Base-by-base conservation (phyloP, 2,113 vertebrate species). In the Amphiprion ocellaris region DNA sequence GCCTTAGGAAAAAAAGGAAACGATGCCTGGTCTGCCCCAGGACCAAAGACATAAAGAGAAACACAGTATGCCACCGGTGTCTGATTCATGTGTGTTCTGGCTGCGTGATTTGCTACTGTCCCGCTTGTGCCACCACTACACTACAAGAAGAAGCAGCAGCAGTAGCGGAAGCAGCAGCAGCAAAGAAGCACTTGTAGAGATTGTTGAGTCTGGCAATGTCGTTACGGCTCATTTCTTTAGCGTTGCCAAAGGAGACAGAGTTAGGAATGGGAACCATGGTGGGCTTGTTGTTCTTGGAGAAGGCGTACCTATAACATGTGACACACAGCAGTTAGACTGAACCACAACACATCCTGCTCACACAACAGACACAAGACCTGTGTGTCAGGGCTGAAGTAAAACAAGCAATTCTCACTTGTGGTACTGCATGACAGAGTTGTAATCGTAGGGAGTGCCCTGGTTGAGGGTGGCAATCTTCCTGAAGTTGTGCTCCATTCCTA, bases 361-460 rank as follows among this genome's bases (percentile, higher is more conserved):
- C 10, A 63, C n/a, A 52, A 21, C 65, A 53, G 28, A 30, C 28
- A 30, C 28, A 30, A 30, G 5, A 3, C 3, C 28, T 30, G 28
- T 30, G 28, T 37, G 46, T 47, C 17, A 58, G 41, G 4, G 1
- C 24, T 46, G 33, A 41, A 15, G 24, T 9, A 15, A 11, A 67
- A n/a, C 14, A 10, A 16, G 5, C 23, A 52, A 21, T 56, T 74
- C 75, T 79, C 33, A 87, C 87, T 12, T 89, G 85, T 81, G 80
- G 81, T 93, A 94, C 59, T 94, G 92, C 92, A 94, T 94, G 73
- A 94, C 90, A 12, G 61, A 74, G 61, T 74, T 74, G 52, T 74
- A 74, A 14, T 74, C 61, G 1, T 74, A 74, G 50, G 72, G 19
- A 56, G 59, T 65, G 37, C 61, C 72, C 71, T 74, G 71, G 50